A percentile compares a stretch with the other conserved stretches of the same genome.
These are phyloP conservation scores for Capromys pilorides DNA, from an alignment of 2,797 vertebrate species.

Conservation along the genomic window DNA sequence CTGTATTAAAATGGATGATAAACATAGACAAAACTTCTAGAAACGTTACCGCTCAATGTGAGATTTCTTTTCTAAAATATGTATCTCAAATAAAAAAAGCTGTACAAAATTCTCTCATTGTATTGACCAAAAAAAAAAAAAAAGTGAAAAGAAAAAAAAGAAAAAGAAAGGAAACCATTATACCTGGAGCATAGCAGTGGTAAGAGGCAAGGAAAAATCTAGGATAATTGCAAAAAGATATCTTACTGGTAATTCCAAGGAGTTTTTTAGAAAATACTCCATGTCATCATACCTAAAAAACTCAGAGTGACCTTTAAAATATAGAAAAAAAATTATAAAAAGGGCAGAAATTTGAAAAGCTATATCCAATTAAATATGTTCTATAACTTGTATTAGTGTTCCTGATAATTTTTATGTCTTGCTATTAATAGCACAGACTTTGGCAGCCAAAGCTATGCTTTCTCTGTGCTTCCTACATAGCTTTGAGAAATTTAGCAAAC, in stretches of 20 bases:
- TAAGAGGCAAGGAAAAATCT: background rate
- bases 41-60: background rate
- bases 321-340: background rate
- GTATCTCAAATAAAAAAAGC: constrained; percentile 18
- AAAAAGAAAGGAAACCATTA: background rate
- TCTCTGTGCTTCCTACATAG: background rate
- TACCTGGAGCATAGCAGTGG: background rate
- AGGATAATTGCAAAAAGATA: background rate
- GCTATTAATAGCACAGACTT: background rate
- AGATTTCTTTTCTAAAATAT: constrained; percentile 3
- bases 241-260: background rate
- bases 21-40: constrained; percentile 25
- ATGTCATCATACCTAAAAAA: background rate
- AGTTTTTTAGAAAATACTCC: constrained; percentile 7
- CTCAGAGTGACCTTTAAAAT: background rate
- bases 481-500: background rate
- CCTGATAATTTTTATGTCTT: background rate
- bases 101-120: constrained; percentile 28
- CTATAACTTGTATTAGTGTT: background rate
- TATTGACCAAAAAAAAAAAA: background rate
- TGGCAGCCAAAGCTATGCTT: background rate
- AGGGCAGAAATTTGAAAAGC: background rate
- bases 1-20: background rate
- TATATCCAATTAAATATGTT: background rate
- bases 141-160: background rate